Evolutionary conservation across 1,140 invertebrate species (phyloP).

Genomic region (Araneus ventricosus): DNA sequence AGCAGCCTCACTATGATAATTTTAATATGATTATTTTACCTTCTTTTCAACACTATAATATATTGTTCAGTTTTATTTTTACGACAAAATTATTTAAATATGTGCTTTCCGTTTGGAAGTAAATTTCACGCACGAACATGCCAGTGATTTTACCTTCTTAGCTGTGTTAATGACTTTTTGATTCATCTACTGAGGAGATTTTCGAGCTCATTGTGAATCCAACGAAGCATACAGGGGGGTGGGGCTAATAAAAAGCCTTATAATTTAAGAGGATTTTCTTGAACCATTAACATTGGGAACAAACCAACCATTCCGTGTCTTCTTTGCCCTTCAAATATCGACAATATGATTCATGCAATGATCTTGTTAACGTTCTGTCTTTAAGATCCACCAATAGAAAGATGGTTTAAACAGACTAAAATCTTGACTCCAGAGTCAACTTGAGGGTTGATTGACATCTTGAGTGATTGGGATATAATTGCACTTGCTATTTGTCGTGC

Average conservation of each 20-base stretch:
- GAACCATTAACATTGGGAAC: not conserved
- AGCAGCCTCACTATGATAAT: no score
- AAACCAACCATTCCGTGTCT: conserved; percentile 33
- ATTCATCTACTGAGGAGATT: not conserved
- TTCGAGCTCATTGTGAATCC: conserved; percentile 3
- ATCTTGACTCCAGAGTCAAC: not conserved
- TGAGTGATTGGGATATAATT: conserved; percentile 26
- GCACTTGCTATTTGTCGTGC: conserved; percentile 20
- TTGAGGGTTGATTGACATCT: conserved; percentile 4
- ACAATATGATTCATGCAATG: not conserved
- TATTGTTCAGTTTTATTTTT: no score
- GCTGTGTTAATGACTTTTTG: not conserved
- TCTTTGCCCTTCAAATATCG: conserved; percentile 11
- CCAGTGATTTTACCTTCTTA: not conserved
- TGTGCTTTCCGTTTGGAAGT: not conserved
- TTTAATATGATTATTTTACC: no score
- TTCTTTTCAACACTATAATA: no score
- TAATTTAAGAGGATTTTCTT: conserved; percentile 16
- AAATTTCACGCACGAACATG: not conserved
- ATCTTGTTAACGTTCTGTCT: conserved; percentile 5
- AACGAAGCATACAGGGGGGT: conserved; percentile 25
- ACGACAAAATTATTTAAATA: not conserved
- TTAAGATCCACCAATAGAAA: not conserved
- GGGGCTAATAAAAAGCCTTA: conserved; percentile 24
- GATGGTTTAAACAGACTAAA: not conserved